phyloP scores from a whole-genome alignment of 2,888 invertebrate species.

The Drosophila pseudotakahashii region DNA sequence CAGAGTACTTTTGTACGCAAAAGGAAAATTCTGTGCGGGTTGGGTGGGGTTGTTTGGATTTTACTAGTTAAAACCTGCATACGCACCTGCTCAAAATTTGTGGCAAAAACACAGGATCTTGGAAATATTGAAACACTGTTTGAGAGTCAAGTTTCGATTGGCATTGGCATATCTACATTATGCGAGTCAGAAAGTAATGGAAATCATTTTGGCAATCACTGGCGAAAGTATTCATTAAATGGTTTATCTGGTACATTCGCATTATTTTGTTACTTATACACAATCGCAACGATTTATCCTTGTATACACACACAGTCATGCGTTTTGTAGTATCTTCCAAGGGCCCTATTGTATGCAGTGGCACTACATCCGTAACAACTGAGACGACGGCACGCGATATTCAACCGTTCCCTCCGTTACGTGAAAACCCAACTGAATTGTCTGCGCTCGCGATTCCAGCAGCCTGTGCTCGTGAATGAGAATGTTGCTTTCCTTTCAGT shows the following conservation, averaged over 20 bases:
- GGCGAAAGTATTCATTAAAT: too few relatives aligned
- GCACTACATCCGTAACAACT: conserved; percentile 13
- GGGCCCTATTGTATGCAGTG: conserved; percentile 28
- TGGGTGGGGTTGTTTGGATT: background rate
- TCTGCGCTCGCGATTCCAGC: conserved; percentile 51
- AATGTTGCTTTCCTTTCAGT: conserved; percentile 3
- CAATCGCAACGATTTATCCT: conserved; percentile 1
- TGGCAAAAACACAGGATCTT: background rate
- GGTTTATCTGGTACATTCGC: background rate
- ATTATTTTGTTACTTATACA: conserved; percentile 15
- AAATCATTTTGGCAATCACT: background rate
- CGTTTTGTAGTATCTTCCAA: conserved; percentile 43
- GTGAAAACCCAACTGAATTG: conserved; percentile 66
- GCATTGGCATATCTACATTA: too few relatives aligned
- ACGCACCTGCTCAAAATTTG: background rate
- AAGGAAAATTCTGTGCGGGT: background rate
- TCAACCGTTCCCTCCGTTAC: conserved; percentile 61
- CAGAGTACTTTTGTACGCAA: too few relatives aligned
- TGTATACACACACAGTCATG: conserved; percentile 38
- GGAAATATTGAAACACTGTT: background rate
- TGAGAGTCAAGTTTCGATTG: too few relatives aligned
- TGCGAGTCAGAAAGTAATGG: background rate
- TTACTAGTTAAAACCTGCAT: conserved; percentile 6
- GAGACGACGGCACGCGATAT: conserved; percentile 24
- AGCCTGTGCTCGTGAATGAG: conserved; percentile 41